Evolutionary conservation across 2,797 vertebrate species (phyloP).

Genomic region (Benthosema pterotum): DNA sequence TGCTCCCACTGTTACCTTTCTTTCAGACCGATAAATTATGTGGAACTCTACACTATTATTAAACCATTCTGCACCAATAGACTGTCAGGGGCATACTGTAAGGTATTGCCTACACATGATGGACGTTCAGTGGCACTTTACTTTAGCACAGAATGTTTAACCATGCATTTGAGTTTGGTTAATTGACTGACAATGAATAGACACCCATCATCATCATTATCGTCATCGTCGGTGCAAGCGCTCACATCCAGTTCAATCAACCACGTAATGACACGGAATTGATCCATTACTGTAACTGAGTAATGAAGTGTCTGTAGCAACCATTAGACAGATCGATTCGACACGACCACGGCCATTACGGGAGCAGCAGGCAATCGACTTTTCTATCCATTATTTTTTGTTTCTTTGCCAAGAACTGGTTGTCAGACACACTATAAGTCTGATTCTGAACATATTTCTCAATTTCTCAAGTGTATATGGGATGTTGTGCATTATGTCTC

Average conservation of each 20-base stretch:
- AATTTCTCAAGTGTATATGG: too few relatives aligned
- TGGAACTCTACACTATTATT: too few relatives aligned
- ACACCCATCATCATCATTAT: neutral
- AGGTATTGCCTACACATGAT: too few relatives aligned
- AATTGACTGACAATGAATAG: constrained; percentile 1
- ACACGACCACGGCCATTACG: constrained; percentile 39
- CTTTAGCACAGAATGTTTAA: neutral
- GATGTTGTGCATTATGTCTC: too few relatives aligned
- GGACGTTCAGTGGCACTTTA: neutral
- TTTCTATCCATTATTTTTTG: constrained; percentile 16
- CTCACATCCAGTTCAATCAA: constrained; percentile 52
- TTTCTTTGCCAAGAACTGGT: neutral
- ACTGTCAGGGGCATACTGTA: too few relatives aligned
- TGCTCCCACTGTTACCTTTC: too few relatives aligned
- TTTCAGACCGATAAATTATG: too few relatives aligned
- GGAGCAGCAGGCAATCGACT: constrained; percentile 20
- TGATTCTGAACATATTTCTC: too few relatives aligned
- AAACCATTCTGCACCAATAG: too few relatives aligned
- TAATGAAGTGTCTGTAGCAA: constrained; percentile 75
- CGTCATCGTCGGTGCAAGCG: neutral
- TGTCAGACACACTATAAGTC: neutral
- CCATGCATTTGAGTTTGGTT: neutral
- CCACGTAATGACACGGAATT: constrained; percentile 66
- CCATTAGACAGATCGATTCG: constrained; percentile 71
- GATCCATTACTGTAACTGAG: constrained; percentile 64